Conservation (phyloP, 2,797 vertebrate genomes). For the Alosa sapidissima region DNA sequence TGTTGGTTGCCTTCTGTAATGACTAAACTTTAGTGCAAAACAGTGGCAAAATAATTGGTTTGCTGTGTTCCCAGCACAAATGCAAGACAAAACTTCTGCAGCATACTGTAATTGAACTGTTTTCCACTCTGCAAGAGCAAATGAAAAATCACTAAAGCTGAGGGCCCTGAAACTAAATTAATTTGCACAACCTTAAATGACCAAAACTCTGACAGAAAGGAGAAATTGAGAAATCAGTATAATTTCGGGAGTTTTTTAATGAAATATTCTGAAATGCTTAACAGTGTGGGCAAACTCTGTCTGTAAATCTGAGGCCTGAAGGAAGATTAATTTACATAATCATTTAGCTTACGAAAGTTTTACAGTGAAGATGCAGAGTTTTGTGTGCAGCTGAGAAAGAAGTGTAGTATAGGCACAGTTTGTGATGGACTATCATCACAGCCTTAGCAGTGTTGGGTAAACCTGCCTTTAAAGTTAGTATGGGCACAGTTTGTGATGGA, state of each 20-base stretch:
- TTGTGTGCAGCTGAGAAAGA: too few species aligned
- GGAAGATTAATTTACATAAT: neutral
- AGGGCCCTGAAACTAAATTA: neutral
- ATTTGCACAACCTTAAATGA: neutral
- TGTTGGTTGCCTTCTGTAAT: neutral
- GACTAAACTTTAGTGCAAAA: conserved; percentile 10
- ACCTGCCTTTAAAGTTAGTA: neutral
- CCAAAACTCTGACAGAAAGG: neutral
- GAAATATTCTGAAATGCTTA: neutral
- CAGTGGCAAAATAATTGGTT: conserved; percentile 17
- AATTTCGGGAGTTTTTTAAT: neutral
- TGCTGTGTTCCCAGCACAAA: neutral
- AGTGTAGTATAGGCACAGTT: neutral
- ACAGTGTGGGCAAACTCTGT: neutral
- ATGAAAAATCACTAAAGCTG: neutral
- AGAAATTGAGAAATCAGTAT: neutral
- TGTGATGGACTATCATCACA: neutral
- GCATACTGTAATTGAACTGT: conserved; percentile 17
- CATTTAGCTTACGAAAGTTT: neutral
- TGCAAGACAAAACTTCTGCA: neutral
- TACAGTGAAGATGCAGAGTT: neutral
- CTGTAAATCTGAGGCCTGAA: neutral
- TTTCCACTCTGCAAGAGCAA: neutral
- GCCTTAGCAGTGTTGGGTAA: neutral
- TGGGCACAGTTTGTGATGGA: neutral